Evolutionary conservation across 2,113 vertebrate species (phyloP).

Genomic region (Phylloscopus whistleri): DNA sequence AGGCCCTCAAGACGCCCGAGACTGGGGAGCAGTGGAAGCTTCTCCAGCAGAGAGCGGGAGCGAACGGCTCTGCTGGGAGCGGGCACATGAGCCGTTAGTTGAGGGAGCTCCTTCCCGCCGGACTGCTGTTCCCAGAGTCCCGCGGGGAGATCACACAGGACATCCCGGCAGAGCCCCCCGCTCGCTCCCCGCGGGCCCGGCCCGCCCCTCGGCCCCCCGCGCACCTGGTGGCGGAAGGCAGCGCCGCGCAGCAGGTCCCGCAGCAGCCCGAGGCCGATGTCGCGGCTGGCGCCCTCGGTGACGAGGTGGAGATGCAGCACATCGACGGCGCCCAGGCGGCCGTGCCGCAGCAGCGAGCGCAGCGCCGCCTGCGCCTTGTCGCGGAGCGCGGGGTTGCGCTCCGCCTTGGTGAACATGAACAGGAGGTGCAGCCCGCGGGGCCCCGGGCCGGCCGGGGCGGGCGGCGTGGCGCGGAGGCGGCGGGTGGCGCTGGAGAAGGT

Average conservation of each 20-base stretch:
- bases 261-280: conserved; percentile 80
- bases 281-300: conserved; percentile 80
- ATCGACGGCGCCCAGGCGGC: conserved; percentile 56
- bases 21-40: accelerated
- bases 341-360: conserved; percentile 67
- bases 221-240: conserved; percentile 86
- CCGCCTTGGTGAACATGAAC: conserved; percentile 94
- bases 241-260: conserved; percentile 80
- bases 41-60: neutral
- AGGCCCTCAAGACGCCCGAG: accelerated
- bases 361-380: conserved; percentile 71
- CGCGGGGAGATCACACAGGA: neutral
- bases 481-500: conserved; percentile 92
- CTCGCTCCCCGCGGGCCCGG: neutral
- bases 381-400: conserved; percentile 73
- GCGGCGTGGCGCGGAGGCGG: conserved; percentile 73
- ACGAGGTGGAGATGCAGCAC: conserved; percentile 75
- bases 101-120: accelerated
- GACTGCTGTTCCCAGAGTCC: accelerated
- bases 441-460: neutral
- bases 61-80: accelerated
- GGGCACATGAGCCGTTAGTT: accelerated
- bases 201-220: neutral
- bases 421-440: conserved; percentile 79
- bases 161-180: neutral